Evolutionary conservation across 92 coral and sea anemone genomes (phyloP), one percentile per base, ranked within the genome.

Genomic region (Epizoanthus scotinus): DNA sequence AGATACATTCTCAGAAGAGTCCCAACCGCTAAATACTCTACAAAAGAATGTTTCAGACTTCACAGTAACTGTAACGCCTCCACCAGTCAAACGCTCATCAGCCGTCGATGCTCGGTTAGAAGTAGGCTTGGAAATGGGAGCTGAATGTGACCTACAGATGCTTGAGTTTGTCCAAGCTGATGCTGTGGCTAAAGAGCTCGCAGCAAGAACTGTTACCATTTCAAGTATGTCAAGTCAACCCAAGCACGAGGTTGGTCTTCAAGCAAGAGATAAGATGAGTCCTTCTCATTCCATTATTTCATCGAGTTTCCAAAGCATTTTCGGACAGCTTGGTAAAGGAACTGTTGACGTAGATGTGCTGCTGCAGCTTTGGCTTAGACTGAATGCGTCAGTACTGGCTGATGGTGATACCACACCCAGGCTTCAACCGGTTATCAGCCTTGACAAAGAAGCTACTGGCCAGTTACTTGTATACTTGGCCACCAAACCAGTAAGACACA

Each of bases 111-210:
- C 91, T 74, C 91, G 99, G 17, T 81, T 95, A 55, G 99, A 95
- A 70, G 87, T 95, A 53, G 93, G 98, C 34, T 89, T 93, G 22
- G 98, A 94, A 70, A 95, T 95, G 99, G 98, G 88, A 67, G 96
- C 96, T n/a, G 99, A 95, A 40, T 90, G 90, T 75, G 96, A 94
- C 73, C 91, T 95, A 18, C 89, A 85, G 63, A 85, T 89, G 79
- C 64, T 93, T 55, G 95, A 93, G 83, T 65, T 75, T 14, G 79
- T 86, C 9, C 93, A 89, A 77, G 92, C 85, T 6, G 92, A 86
- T 50, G 91, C 94, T 17, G 77, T 91, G 21, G 89, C 87, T 2
- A 89, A 87, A 75, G 93, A 91, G 36, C 83, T 91, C 40, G 67
- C 81, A 34, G 59, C 61, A 34, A 75, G 26, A 40, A 75, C 34